Conservation (phyloP, 2,888 invertebrate species). For the Eristalinus aeneus region DNA sequence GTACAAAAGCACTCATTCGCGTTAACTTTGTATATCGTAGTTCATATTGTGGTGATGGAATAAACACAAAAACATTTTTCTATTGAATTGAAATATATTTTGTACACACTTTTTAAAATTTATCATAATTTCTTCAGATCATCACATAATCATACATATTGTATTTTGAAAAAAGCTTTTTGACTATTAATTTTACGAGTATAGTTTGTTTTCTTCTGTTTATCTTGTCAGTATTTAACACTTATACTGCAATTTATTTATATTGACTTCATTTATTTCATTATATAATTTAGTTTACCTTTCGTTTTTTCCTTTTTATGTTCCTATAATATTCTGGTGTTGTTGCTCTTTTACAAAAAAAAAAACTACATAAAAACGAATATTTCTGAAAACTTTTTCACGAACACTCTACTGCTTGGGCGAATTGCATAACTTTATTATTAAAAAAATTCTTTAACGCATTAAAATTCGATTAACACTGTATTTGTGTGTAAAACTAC, state of each 20-base stretch:
- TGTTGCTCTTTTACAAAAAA: constrained; percentile 51
- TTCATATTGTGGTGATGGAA: constrained; percentile 55
- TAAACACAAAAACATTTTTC: constrained; percentile 22
- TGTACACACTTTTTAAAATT: constrained; percentile 39
- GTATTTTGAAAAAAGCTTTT: constrained; percentile 52
- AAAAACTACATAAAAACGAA: constrained; percentile 38
- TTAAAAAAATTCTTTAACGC: constrained; percentile 42
- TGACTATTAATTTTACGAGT: constrained; percentile 32
- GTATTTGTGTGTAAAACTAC: constrained; percentile 24
- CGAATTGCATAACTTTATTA: not conserved
- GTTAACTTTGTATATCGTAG: constrained; percentile 36
- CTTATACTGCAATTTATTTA: constrained; percentile 22
- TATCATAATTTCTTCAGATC: constrained; percentile 41
- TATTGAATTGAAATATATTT: constrained; percentile 8
- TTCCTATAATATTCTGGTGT: constrained; percentile 62
- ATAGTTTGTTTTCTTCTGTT: constrained; percentile 49
- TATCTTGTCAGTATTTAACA: constrained; percentile 43
- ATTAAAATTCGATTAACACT: constrained; percentile 10
- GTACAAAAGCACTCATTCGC: constrained; percentile 43
- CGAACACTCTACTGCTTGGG: constrained; percentile 50
- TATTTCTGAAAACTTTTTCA: constrained; percentile 35
- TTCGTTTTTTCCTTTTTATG: constrained; percentile 70
- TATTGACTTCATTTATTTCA: constrained; percentile 47
- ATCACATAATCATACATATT: constrained; percentile 21
- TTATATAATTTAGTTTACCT: constrained; percentile 55